Evolutionary conservation across 2,888 invertebrate genomes (phyloP).

Genomic region (Ichneumoninae sp.): DNA sequence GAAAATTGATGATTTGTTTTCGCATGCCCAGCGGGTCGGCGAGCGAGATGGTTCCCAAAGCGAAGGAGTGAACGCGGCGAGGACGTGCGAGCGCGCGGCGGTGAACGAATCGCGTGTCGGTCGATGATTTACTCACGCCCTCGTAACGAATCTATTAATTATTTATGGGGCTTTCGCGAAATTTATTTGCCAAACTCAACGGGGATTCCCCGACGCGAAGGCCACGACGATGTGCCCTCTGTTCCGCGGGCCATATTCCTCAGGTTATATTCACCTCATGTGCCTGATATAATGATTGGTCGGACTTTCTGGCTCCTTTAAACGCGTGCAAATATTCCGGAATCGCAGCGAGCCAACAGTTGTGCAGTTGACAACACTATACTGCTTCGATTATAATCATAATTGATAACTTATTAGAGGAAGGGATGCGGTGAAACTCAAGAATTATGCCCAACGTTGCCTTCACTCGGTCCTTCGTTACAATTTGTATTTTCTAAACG

Average conservation of each 20-base stretch:
- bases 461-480: not conserved
- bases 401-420: not conserved
- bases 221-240: slow-evolving; percentile 45
- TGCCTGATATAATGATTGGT: slow-evolving; percentile 65
- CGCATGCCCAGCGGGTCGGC: slow-evolving; percentile 74
- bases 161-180: slow-evolving; percentile 79
- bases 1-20: slow-evolving; percentile 78
- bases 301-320: slow-evolving; percentile 18
- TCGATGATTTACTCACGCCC: slow-evolving; percentile 79
- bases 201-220: slow-evolving; percentile 72
- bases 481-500: not conserved
- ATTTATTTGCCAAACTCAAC: slow-evolving; percentile 78
- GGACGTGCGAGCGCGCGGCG: slow-evolving; percentile 66
- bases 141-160: slow-evolving; percentile 82
- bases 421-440: not conserved
- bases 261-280: slow-evolving; percentile 50
- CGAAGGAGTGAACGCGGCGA: slow-evolving; percentile 24
- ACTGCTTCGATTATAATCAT: not conserved
- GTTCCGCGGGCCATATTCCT: slow-evolving; percentile 50
- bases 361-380: not conserved
- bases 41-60: slow-evolving; percentile 32
- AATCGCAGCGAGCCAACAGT: slow-evolving; percentile 16
- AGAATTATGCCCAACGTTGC: not conserved
- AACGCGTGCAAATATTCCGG: slow-evolving; percentile 33
- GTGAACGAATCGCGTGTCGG: slow-evolving; percentile 76